Percentiles rank a stretch among this genome's conserved stretches.
These are phyloP conservation scores for Proteles cristata DNA, from an alignment of 2,113 vertebrate species.

Conservation along the genomic window DNA sequence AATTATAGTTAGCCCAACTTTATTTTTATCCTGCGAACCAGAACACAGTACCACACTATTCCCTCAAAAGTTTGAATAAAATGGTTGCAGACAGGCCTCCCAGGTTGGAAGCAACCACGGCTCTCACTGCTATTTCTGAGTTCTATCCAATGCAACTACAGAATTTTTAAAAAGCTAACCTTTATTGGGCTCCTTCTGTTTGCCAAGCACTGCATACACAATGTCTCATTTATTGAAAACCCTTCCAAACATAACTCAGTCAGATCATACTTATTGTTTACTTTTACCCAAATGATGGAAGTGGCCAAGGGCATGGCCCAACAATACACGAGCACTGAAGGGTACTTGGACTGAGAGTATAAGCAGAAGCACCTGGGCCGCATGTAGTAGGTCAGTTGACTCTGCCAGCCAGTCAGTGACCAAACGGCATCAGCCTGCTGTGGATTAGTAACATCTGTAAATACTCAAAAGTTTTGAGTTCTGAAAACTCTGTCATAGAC, in stretches of 20 bases:
- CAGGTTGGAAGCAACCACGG: background rate
- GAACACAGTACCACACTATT: background rate
- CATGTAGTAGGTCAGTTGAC: background rate
- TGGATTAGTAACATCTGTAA: conserved; percentile 6
- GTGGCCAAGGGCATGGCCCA: background rate
- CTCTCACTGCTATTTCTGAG: conserved; percentile 47
- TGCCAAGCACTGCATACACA: conserved; percentile 37
- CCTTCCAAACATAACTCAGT: conserved; percentile 48
- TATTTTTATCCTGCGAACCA: conserved; percentile 29
- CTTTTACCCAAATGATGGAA: conserved; percentile 8
- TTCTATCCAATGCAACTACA: conserved; percentile 12
- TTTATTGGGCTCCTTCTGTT: conserved; percentile 36
- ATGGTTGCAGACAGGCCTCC: background rate
- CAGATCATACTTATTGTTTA: conserved; percentile 38
- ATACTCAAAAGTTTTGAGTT: background rate
- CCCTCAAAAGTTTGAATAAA: conserved; percentile 15
- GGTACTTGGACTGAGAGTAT: background rate
- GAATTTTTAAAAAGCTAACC: conserved; percentile 40
- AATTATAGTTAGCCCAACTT: conserved; percentile 21
- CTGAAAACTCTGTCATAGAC: background rate
- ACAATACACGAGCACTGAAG: background rate
- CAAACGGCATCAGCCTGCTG: background rate
- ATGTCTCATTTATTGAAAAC: conserved; percentile 40
- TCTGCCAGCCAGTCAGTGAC: background rate
- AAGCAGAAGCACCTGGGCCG: conserved; percentile 29